Conservation (phyloP, 2,113 vertebrate genomes). For the Rhinolophus sinicus region DNA sequence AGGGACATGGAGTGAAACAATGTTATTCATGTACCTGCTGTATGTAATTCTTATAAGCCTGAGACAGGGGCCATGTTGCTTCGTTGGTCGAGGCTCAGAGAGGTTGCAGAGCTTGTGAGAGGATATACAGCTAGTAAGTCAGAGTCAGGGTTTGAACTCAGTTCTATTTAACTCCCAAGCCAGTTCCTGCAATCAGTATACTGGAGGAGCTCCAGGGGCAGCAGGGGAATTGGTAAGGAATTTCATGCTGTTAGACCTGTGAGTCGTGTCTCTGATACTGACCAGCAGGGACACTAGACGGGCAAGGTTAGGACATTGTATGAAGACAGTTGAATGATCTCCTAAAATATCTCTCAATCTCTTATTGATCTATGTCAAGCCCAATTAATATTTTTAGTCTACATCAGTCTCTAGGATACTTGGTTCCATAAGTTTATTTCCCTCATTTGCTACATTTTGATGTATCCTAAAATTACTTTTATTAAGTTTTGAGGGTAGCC, state of each 20-base stretch:
- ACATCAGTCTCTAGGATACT: background rate
- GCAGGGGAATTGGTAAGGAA: background rate
- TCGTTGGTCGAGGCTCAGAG: background rate
- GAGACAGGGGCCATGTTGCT: background rate
- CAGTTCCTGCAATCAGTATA: background rate
- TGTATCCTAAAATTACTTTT: constrained; percentile 1
- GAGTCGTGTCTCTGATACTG: background rate
- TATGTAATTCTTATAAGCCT: background rate
- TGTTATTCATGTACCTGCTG: background rate
- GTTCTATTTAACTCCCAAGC: background rate
- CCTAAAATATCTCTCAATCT: background rate
- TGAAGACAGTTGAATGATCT: background rate
- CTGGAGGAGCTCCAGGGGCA: background rate
- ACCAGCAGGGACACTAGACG: background rate
- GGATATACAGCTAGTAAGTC: background rate
- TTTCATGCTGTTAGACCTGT: background rate
- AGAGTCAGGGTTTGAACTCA: background rate
- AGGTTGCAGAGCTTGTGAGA: background rate
- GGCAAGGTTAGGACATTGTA: background rate
- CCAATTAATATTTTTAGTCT: constrained; percentile 8
- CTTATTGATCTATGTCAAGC: background rate
- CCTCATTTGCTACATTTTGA: constrained; percentile 24
- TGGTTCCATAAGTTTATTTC: background rate
- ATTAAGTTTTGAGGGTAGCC: background rate
- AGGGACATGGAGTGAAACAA: background rate